These are phyloP conservation scores for Dolichomitus sp. DNA, from an alignment of 2,888 invertebrate species.

Conservation along the genomic window DNA sequence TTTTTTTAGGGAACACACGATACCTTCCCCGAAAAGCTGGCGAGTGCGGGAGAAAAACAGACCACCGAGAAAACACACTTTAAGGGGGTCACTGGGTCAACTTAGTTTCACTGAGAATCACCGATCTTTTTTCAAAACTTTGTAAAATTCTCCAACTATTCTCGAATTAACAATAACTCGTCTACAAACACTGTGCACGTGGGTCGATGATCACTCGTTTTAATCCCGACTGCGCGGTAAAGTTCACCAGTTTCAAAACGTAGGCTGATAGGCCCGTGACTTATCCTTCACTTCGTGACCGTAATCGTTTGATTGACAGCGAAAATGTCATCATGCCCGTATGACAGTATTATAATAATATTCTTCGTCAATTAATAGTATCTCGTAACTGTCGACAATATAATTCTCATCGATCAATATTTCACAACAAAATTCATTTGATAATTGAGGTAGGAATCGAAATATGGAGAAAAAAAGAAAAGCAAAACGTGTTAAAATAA, in stretches of 20 bases:
- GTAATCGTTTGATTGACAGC: not conserved
- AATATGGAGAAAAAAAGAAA: slow-evolving; percentile 24
- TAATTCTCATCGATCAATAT: not conserved
- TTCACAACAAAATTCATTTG: not conserved
- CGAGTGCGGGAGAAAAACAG: not conserved
- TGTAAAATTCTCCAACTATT: not conserved
- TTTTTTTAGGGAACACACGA: slow-evolving; percentile 8
- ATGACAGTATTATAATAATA: no score
- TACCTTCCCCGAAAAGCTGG: not conserved
- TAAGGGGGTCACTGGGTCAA: slow-evolving; percentile 37
- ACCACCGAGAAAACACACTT: slow-evolving; percentile 12
- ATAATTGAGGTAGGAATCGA: not conserved
- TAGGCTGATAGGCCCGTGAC: slow-evolving; percentile 18
- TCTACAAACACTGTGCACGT: slow-evolving; percentile 29
- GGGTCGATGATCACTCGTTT: slow-evolving; percentile 46
- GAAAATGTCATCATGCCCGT: slow-evolving; percentile 6
- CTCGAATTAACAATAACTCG: not conserved
- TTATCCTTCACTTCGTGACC: slow-evolving; percentile 22
- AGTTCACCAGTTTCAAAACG: slow-evolving; percentile 30
- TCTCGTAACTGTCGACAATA: not conserved
- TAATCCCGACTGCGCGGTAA: slow-evolving; percentile 36
- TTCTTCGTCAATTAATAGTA: not conserved
- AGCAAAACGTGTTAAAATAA: slow-evolving; percentile 14
- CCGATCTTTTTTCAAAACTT: not conserved
- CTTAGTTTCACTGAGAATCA: slow-evolving; percentile 19